These are phyloP conservation scores for Fukomys damarensis DNA, from an alignment of 2,113 vertebrate species.

Conservation along the genomic window DNA sequence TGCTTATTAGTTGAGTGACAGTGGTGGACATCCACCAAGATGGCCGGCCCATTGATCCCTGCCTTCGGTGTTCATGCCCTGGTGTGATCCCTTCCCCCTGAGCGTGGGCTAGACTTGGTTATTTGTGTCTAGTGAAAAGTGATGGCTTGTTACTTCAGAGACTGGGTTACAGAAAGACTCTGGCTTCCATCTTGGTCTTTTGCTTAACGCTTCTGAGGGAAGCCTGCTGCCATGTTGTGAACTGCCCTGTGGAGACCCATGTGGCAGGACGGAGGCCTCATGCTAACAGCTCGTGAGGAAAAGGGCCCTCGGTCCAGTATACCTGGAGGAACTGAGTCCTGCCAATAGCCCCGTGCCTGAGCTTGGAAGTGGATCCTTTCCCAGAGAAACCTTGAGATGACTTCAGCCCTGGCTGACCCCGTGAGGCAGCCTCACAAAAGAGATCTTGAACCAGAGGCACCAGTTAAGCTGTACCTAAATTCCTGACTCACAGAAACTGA, in stretches of 20 bases:
- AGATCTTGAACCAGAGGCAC: not conserved
- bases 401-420: not conserved
- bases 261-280: not conserved
- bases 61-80: not conserved
- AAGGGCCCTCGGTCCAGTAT: not conserved
- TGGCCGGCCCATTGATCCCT: not conserved
- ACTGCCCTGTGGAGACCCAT: not conserved
- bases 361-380: not conserved
- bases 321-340: not conserved
- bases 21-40: no score
- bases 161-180: not conserved
- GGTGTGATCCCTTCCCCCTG: not conserved
- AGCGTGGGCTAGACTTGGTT: not conserved
- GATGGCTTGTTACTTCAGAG: not conserved
- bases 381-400: not conserved
- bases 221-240: not conserved
- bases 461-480: not conserved
- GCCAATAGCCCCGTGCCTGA: rapidly evolving
- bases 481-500: not conserved
- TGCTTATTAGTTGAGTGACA: not conserved
- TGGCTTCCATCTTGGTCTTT: not conserved
- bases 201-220: not conserved
- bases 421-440: not conserved
- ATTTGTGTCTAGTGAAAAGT: not conserved
- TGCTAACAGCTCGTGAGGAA: not conserved